phyloP scores from a whole-genome alignment of 92 coral and sea anemone species.

The Plumapathes pennacea region DNA sequence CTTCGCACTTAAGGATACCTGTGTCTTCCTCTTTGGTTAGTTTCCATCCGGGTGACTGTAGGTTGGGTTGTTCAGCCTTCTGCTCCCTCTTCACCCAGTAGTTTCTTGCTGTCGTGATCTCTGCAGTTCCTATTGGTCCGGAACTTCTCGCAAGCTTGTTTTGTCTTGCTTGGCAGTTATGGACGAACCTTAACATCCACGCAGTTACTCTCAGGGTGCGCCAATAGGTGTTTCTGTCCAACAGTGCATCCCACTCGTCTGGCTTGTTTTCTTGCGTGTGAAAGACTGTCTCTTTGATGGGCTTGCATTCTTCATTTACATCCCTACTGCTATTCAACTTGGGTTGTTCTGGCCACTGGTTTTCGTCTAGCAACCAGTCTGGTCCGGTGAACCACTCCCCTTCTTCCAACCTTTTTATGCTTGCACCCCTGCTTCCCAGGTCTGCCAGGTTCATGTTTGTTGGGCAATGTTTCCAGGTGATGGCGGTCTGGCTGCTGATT shows the following conservation, averaged over 20 bases:
- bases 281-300: not conserved
- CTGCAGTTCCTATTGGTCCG: constrained; percentile 18
- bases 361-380: constrained; percentile 44
- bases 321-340: constrained; percentile 16
- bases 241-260: constrained; percentile 37
- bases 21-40: constrained; percentile 10
- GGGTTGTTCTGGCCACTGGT: constrained; percentile 62
- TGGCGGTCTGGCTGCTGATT: constrained; percentile 16
- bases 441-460: constrained; percentile 61
- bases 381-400: constrained; percentile 57
- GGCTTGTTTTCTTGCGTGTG: constrained; percentile 9
- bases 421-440: constrained; percentile 54
- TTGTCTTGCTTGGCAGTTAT: constrained; percentile 22
- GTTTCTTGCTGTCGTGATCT: constrained; percentile 24
- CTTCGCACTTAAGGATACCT: constrained; percentile 22
- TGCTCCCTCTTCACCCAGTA: constrained; percentile 24
- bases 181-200: constrained; percentile 39
- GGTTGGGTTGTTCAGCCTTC: not conserved
- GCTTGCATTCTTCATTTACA: constrained; percentile 15
- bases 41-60: constrained; percentile 27
- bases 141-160: not conserved
- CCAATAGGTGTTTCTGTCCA: constrained; percentile 37
- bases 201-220: constrained; percentile 38
- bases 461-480: constrained; percentile 63
- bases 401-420: constrained; percentile 46